Percentiles rank a stretch among this genome's conserved stretches.
phyloP scores from a whole-genome alignment of 2,113 vertebrate species.

The Plecturocebus donacophilus region DNA sequence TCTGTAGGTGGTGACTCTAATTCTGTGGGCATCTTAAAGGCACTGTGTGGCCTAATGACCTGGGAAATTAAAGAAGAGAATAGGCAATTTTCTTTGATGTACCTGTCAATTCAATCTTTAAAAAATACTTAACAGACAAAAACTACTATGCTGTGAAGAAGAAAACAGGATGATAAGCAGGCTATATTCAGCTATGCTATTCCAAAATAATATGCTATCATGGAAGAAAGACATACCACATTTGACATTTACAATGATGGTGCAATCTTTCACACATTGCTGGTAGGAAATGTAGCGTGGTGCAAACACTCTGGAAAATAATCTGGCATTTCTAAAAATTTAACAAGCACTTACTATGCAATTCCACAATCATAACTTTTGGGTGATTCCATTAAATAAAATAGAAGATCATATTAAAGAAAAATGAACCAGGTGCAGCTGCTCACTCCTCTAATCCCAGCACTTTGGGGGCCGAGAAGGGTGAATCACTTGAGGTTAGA shows the following conservation, averaged over 20 bases:
- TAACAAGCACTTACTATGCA: neutral
- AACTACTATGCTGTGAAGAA: neutral
- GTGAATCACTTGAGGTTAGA: no score
- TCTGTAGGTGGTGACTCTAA: neutral
- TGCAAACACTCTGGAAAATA: neutral
- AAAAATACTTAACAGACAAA: neutral
- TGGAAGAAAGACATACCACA: neutral
- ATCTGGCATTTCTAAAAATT: neutral
- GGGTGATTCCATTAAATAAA: neutral
- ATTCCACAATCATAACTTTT: no score
- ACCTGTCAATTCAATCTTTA: neutral
- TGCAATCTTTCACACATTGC: neutral
- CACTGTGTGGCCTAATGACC: neutral
- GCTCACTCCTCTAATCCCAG: no score
- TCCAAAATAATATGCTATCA: neutral
- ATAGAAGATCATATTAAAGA: neutral
- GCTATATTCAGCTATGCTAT: neutral
- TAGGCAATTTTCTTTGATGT: neutral
- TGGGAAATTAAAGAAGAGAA: neutral
- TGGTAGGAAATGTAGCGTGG: neutral
- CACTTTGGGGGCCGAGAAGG: no score
- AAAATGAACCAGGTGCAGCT: no score
- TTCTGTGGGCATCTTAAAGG: neutral
- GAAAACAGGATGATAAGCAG: neutral
- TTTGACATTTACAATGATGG: neutral